Base-by-base conservation (phyloP, 92 coral and sea anemone genomes). In the Bergia sp. region DNA sequence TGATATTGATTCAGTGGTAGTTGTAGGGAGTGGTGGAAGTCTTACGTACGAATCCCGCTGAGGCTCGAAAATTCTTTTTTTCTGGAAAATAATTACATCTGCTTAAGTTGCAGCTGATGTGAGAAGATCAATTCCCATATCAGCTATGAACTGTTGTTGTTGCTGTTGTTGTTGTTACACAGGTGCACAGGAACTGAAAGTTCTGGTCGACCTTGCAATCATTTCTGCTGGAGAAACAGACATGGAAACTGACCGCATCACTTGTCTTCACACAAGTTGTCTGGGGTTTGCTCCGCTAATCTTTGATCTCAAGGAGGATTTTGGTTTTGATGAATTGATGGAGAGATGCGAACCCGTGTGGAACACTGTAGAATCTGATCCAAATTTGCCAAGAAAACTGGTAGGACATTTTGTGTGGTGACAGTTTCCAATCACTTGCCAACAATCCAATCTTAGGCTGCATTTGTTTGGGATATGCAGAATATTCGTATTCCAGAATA, bases 191-290 rank as follows among this genome's bases (percentile, higher is more conserved):
- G 96, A 94, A 73, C 89, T 96, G 39, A 94, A 93, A 65, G 97
- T 94, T 53, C 91, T 96, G 75, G 98, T 96, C 64, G 98, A 96
- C 86, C 91, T 96, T 76, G 98, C 98, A 12, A 94, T 94, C 81
- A 91, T 94, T 71, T 94, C 98, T 44, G 98, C 95, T 77, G 98
- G 94, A 41, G 98, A 96, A 86, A 89, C 93, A 21, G 96, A 90
- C 86, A 71, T 91, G 91, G 97, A 94, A 81, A 90, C 89, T 40
- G 92, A 90, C 49, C 92, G 93, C 37, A 94, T 96, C 72, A 86
- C 95, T 23, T 86, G 93, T 69, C 81, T 96, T 73, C 98, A 96
- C 41, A 89, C 96, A 9, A 92, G 95, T 43, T 91, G 97, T 47
- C 87, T 93, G 7, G 97, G 96, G 5, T 96, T 95, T 76, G 92